phyloP scores from a whole-genome alignment of 37 sponge, comb jelly and placozoan species.

The Chondrosia reniformis region DNA sequence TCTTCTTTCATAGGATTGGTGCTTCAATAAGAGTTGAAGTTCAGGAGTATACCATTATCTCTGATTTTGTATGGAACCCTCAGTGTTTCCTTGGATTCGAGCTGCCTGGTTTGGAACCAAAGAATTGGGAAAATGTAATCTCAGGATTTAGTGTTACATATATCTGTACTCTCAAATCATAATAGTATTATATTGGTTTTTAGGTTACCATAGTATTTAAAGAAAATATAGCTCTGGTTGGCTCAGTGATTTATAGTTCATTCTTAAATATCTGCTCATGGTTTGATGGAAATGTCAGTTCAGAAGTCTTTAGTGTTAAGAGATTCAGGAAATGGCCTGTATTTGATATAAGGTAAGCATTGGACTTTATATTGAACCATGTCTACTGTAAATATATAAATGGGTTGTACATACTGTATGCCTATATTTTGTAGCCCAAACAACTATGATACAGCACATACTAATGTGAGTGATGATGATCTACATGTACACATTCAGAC shows the following conservation, averaged over 20 bases:
- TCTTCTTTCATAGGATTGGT: conserved; percentile 40
- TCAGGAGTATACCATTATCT: conserved; percentile 33
- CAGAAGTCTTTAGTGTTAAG: conserved; percentile 1
- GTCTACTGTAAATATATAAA: no score
- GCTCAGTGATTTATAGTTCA: conserved; percentile 45
- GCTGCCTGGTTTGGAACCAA: conserved; percentile 17
- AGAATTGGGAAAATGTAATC: conserved; percentile 39
- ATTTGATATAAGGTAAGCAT: conserved; percentile 31
- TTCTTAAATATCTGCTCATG: conserved; percentile 59
- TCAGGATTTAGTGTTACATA: background rate
- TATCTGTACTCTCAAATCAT: background rate
- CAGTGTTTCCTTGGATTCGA: conserved; percentile 62
- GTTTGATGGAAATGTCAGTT: conserved; percentile 10
- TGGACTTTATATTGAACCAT: no score
- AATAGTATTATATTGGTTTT: background rate
- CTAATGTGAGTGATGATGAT: no score
- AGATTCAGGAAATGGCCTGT: conserved; percentile 41
- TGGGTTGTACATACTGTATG: no score
- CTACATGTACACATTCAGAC: no score
- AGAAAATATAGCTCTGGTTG: conserved; percentile 52
- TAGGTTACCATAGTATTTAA: conserved; percentile 50
- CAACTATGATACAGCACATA: no score
- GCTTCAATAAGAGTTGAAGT: conserved; percentile 66
- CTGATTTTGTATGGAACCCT: conserved; percentile 45
- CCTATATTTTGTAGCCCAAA: no score